A percentile compares a stretch with the other conserved stretches of the same genome.
These are phyloP conservation scores for Chrysogorgia sp. DNA, from an alignment of 92 coral and sea anemone genomes.

Conservation along the genomic window DNA sequence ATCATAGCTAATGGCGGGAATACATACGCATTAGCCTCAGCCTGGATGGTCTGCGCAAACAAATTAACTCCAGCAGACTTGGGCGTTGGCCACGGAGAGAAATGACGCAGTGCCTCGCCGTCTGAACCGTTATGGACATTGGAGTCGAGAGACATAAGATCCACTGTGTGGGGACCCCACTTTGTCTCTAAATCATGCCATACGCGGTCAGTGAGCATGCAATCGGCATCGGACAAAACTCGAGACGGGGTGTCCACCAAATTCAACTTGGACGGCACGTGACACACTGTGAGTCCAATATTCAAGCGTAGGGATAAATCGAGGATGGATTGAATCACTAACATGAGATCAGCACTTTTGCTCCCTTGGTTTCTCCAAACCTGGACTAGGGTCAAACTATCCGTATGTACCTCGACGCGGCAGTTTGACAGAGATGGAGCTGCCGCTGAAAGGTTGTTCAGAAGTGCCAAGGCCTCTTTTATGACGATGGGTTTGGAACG, in stretches of 20 bases:
- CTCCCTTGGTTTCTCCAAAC: constrained; percentile 72
- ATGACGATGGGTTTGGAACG: constrained; percentile 51
- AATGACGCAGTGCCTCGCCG: constrained; percentile 27
- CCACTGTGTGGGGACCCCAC: constrained; percentile 28
- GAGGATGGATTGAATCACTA: constrained; percentile 47
- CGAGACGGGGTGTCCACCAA: constrained; percentile 12
- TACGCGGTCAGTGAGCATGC: constrained; percentile 9
- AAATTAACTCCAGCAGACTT: constrained; percentile 53
- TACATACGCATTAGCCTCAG: constrained; percentile 31
- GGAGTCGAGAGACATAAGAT: too few species aligned
- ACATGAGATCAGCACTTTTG: constrained; percentile 64
- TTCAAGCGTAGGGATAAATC: constrained; percentile 34
- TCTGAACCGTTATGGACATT: constrained; percentile 43
- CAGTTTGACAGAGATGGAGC: constrained; percentile 45
- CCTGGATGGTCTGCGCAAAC: constrained; percentile 20
- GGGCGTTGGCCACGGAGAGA: constrained; percentile 39
- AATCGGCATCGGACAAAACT: constrained; percentile 14
- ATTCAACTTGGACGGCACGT: constrained; percentile 19
- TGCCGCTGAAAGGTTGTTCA: constrained; percentile 49
- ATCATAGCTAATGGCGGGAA: constrained; percentile 45
- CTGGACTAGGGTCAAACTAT: constrained; percentile 58
- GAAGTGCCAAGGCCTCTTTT: constrained; percentile 66
- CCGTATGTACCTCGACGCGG: constrained; percentile 66
- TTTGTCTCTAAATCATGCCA: constrained; percentile 3
- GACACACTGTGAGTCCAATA: constrained; percentile 24